These are phyloP conservation scores for Dermatophagoides farinae DNA, from an alignment of 1,140 invertebrate species.

Conservation along the genomic window DNA sequence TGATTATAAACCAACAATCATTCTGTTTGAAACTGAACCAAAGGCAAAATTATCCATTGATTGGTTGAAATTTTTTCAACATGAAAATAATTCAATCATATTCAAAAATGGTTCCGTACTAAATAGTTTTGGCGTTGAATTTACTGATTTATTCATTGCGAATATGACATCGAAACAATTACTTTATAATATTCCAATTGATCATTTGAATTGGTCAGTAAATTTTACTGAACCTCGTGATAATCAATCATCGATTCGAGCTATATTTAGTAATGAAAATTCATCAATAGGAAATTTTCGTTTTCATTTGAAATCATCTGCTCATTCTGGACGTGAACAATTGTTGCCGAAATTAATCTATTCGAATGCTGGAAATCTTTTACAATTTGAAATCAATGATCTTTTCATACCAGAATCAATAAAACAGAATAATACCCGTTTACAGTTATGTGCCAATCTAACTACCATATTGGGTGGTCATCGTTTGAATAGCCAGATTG, in stretches of 20 bases:
- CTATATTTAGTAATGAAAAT: constrained; percentile 54
- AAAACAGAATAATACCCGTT: not conserved
- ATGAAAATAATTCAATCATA: not conserved
- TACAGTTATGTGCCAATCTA: not conserved
- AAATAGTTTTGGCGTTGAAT: not conserved
- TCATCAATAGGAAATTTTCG: constrained; percentile 64
- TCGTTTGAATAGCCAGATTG: not conserved
- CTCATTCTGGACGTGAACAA: constrained; percentile 34
- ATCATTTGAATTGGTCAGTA: not conserved
- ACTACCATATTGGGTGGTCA: not conserved
- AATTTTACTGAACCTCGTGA: constrained; percentile 75
- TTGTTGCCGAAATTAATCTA: not conserved
- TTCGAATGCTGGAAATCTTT: not conserved
- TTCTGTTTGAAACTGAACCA: not conserved
- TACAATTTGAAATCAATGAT: not conserved
- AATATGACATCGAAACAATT: not conserved
- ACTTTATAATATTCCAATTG: not conserved
- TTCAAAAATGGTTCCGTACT: not conserved
- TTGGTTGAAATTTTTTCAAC: not conserved
- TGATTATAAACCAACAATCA: not conserved
- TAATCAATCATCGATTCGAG: constrained; percentile 80
- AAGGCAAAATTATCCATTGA: not conserved
- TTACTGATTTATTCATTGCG: not conserved
- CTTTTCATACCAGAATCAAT: not conserved
- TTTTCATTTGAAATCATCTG: constrained; percentile 50